A percentile compares a stretch with the other conserved stretches of the same genome.
These are phyloP conservation scores for Biston stratarius DNA, from an alignment of 2,888 invertebrate species.

Conservation along the genomic window DNA sequence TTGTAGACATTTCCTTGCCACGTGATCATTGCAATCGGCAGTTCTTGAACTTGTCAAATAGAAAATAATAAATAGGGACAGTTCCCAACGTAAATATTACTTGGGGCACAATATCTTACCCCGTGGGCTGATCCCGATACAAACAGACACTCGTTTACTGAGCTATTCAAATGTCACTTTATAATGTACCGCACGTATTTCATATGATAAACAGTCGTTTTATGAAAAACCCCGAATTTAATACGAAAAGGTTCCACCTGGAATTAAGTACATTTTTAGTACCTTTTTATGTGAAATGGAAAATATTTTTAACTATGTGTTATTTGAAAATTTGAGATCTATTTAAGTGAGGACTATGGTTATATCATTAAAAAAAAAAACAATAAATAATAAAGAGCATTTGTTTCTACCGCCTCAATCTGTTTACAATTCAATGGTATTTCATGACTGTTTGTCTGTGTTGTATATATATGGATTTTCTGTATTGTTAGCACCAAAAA, in stretches of 20 bases:
- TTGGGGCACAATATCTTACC: slow-evolving; percentile 21
- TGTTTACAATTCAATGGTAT: too few relatives aligned
- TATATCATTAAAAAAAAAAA: too few relatives aligned
- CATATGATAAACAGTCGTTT: slow-evolving; percentile 42
- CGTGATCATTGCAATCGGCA: slow-evolving; percentile 23
- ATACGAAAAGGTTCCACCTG: slow-evolving; percentile 14
- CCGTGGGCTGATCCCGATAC: slow-evolving; percentile 25
- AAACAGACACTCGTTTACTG: slow-evolving; percentile 38
- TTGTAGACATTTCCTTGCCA: slow-evolving; percentile 15
- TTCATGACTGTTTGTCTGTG: too few relatives aligned
- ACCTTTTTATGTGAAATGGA: slow-evolving; percentile 14
- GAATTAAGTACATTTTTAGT: slow-evolving; percentile 3
- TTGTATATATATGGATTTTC: too few relatives aligned
- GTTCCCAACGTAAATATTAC: slow-evolving; percentile 25
- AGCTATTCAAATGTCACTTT: slow-evolving; percentile 37
- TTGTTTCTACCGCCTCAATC: too few relatives aligned
- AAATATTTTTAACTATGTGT: neutral
- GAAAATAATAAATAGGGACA: neutral
- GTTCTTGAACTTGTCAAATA: slow-evolving; percentile 29
- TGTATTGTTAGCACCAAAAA: too few relatives aligned
- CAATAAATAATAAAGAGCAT: too few relatives aligned
- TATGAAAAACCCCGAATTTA: slow-evolving; percentile 28
- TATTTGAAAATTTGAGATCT: slow-evolving; percentile 8
- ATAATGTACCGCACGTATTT: slow-evolving; percentile 43
- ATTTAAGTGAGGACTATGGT: too few relatives aligned